Evolutionary conservation across 2,113 vertebrate species (phyloP), one percentile per base, ranked within the genome.

Genomic region (Saguinus midas): DNA sequence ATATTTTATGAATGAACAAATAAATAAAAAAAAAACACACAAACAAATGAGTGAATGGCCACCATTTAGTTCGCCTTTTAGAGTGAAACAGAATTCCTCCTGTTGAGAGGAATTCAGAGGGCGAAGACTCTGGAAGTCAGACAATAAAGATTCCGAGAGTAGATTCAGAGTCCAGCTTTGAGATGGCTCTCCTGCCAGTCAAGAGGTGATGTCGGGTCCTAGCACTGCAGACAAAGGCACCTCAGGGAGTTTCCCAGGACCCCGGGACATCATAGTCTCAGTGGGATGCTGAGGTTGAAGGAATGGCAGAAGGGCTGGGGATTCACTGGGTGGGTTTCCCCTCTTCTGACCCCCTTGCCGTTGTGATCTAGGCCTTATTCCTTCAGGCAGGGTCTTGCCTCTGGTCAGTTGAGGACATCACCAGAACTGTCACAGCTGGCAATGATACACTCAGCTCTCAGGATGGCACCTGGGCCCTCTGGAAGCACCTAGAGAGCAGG

Each of bases 11-110:
- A 90, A 87, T 52, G 58, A 75, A 64, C 32, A 32, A 50, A 72
- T 64, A 27, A 40, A 23, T n/a, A 81, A 40, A 40, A 40, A 40
- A 55, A 83, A 20, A 40, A 84, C 68, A 75, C 45, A 76, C 32
- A 66, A 72, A 37, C 1, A 21, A 68, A 83, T 10, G 13, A 80
- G n/a, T 37, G 29, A 91, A 50, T 5, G 55, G 8, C 18, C 55
- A 35, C 7, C 29, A 29, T 1, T 27, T 32, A 37, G 48, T 27
- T 50, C 37, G 18, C 37, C n/a, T 10, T 55, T 79, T 45, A 68
- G 25, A 80, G 75, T n/a, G 25, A 66, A 86, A 58, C 57, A 94
- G 82, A 93, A 72, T 37, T 78, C 52, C 35, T 93, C 48, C 87
- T 78, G 13, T 35, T 35, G 5, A 27, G 66, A 83, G 6, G 32